Percentiles rank a stretch among this genome's conserved stretches.
phyloP scores from a whole-genome alignment of 2,888 invertebrate genomes.

The Rhingia rostrata region DNA sequence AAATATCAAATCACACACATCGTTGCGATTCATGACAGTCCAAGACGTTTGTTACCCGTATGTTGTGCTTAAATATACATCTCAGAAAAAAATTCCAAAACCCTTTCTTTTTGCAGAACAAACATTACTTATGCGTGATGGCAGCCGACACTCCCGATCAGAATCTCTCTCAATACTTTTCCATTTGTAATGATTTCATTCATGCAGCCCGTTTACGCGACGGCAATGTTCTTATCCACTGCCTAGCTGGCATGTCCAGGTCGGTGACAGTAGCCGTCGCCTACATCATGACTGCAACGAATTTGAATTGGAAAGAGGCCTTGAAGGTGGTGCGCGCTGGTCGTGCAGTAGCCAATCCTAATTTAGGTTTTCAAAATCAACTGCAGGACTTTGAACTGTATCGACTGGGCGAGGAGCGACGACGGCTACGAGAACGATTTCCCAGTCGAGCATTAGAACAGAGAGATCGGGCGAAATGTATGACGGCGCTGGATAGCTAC shows the following conservation, averaged over 20 bases:
- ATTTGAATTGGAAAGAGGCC: conserved; percentile 95
- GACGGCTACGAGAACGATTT: conserved; percentile 92
- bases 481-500: conserved; percentile 91
- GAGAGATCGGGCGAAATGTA: conserved; percentile 90
- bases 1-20: conserved; percentile 97
- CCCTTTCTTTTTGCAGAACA: conserved; percentile 87
- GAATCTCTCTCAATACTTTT: conserved; percentile 96
- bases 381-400: conserved; percentile 94
- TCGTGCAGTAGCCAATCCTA: conserved; percentile 96
- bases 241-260: conserved; percentile 97
- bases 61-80: conserved; percentile 80
- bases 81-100: background rate
- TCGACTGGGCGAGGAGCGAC: conserved; percentile 92
- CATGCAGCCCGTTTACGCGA: conserved; percentile 95
- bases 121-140: conserved; percentile 96
- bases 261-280: conserved; percentile 98
- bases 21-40: conserved; percentile 97
- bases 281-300: conserved; percentile 97
- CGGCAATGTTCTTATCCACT: conserved; percentile 96
- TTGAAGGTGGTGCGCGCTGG: conserved; percentile 96
- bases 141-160: conserved; percentile 98
- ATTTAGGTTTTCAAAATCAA: conserved; percentile 97
- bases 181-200: conserved; percentile 97
- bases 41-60: conserved; percentile 92
- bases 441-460: conserved; percentile 90